Conservation (phyloP, 2,797 vertebrate species). For the Lepus townsendii region DNA sequence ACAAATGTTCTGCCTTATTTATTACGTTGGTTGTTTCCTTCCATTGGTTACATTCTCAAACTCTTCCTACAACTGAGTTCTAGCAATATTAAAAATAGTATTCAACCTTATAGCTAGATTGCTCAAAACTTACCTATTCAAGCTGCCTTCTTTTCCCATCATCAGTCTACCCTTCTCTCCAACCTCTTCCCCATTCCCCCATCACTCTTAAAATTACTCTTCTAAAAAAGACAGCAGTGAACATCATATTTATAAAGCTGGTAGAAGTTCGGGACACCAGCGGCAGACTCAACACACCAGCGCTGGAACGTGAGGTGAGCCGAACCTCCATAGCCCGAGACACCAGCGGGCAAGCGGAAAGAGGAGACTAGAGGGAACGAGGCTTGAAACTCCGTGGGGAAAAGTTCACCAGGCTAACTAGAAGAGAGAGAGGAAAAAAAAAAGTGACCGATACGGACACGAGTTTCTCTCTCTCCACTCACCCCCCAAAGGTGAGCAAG, state of each 20-base stretch:
- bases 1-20: not conserved
- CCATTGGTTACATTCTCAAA: not conserved
- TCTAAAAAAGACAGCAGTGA: not conserved
- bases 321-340: too few species aligned
- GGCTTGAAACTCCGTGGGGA: too few species aligned
- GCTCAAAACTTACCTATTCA: not conserved
- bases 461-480: too few species aligned
- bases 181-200: rapidly evolving
- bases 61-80: not conserved
- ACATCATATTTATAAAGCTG: not conserved
- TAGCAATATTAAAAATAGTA: not conserved
- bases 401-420: too few species aligned
- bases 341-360: too few species aligned
- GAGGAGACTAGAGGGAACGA: too few species aligned
- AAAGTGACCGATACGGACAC: too few species aligned
- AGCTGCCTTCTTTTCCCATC: not conserved
- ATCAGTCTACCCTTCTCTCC: rapidly evolving
- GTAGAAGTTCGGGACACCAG: too few species aligned
- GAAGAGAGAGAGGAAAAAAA: too few species aligned
- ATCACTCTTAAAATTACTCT: not conserved
- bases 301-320: too few species aligned
- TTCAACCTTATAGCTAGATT: not conserved
- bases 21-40: rapidly evolving
- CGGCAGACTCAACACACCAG: too few species aligned
- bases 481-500: too few species aligned